Evolutionary conservation across 1,140 invertebrate species (phyloP).

Genomic region (Cherax quadricarinatus): DNA sequence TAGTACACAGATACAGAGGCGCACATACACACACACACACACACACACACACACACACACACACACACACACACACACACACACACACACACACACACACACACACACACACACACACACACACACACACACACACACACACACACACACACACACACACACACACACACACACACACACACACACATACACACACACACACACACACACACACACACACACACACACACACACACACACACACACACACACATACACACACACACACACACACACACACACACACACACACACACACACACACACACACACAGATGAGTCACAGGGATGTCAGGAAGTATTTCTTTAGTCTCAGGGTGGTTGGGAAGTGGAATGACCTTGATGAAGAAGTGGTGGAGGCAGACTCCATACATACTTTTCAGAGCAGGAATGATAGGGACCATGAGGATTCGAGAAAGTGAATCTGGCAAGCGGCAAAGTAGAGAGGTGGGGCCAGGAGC

Average conservation of each 20-base stretch:
- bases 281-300: neutral
- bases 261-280: neutral
- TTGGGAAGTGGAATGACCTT: no score
- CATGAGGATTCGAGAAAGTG: neutral
- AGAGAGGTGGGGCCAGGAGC: no score
- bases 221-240: neutral
- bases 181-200: neutral
- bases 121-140: neutral
- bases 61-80: neutral
- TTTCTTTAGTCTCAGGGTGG: no score
- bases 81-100: neutral
- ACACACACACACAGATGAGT: neutral
- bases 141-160: neutral
- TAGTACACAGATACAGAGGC: no score
- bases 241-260: neutral
- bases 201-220: neutral
- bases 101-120: neutral
- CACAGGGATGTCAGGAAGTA: no score
- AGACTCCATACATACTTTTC: no score
- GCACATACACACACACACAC: neutral
- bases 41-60: neutral
- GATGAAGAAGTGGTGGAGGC: no score
- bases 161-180: neutral
- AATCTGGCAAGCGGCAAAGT: neutral
- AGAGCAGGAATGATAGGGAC: neutral